phyloP scores from a whole-genome alignment of 1,140 invertebrate species.

The Stenopsyche tienmushanensis region DNA sequence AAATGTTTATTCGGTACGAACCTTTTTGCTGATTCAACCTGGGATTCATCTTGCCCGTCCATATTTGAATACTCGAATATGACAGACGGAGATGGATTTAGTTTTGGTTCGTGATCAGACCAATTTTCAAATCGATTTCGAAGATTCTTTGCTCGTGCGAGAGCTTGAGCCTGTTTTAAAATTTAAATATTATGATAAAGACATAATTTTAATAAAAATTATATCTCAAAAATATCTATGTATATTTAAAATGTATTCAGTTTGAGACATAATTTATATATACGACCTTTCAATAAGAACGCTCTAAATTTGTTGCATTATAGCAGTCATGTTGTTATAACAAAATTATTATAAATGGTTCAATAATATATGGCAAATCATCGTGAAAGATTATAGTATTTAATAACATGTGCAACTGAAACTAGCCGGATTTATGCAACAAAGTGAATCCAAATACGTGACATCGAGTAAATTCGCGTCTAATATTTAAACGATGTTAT shows the following conservation, averaged over 20 bases:
- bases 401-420: no score
- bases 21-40: slow-evolving; percentile 53
- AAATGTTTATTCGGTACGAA: no score
- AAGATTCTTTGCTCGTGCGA: slow-evolving; percentile 82
- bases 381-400: no score
- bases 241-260: slow-evolving; percentile 10
- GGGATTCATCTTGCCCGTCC: slow-evolving; percentile 51
- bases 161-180: slow-evolving; percentile 65
- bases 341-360: no score
- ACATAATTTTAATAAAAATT: slow-evolving; percentile 1
- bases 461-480: no score
- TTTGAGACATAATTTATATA: slow-evolving; percentile 47
- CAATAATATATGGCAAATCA: no score
- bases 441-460: no score
- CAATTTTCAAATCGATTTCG: slow-evolving; percentile 90
- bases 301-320: no score
- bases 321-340: no score
- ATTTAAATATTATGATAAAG: neutral
- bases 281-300: no score
- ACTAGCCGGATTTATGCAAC: no score
- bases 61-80: slow-evolving; percentile 40
- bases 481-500: no score
- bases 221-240: neutral
- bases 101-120: slow-evolving; percentile 71
- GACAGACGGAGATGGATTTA: slow-evolving; percentile 42